Base-by-base conservation (phyloP, 1,140 invertebrate genomes). In the Acromyrmex charruanus region DNA sequence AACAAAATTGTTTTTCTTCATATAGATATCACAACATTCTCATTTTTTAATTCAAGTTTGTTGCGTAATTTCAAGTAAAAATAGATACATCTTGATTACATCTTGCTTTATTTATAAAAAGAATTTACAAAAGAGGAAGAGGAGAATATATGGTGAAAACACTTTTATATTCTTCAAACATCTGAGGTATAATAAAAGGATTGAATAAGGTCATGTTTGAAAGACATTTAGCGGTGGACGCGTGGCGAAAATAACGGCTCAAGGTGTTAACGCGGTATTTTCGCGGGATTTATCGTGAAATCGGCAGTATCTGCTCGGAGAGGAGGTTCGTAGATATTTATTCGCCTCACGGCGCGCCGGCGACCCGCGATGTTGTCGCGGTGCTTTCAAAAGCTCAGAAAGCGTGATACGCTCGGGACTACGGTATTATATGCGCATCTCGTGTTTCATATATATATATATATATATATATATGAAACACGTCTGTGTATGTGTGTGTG, bases 361-460 rank as follows among this genome's bases (percentile, higher is more conserved):
- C 66, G 44, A 65, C 10, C 28, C 63, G 68, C 74, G 58, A 31
- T 35, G 49, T 74, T 71, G 55, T 75, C 79, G 63, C 71, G 85
- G 88, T 81, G 92, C 93, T 94, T 94, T 93, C 91, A 94, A 94
- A 95, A 94, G 94, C 94, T 94, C 86, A 91, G 91, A 88, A 92
- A 93, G 91, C 87, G 77, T 21, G 72, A 53, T 59, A 59, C 85
- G 77, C n/a, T 28, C 35, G 31, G 58, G 81, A 87, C 90, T 87
- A 87, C 31, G 49, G 81, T 81, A 84, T 88, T 90, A 84, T 74
- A 71, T 51, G 75, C 39, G 66, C 55, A 44, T 31, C 75, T 39
- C 55, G 65, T 39, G 55, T 51, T 81, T 69, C 21, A 44, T 16
- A 14, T 51, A 16, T 25, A 49, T 3, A 9, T 31, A 31, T 31